phyloP scores from a whole-genome alignment of 2,797 vertebrate genomes.

The Anisognathus igniventris region DNA sequence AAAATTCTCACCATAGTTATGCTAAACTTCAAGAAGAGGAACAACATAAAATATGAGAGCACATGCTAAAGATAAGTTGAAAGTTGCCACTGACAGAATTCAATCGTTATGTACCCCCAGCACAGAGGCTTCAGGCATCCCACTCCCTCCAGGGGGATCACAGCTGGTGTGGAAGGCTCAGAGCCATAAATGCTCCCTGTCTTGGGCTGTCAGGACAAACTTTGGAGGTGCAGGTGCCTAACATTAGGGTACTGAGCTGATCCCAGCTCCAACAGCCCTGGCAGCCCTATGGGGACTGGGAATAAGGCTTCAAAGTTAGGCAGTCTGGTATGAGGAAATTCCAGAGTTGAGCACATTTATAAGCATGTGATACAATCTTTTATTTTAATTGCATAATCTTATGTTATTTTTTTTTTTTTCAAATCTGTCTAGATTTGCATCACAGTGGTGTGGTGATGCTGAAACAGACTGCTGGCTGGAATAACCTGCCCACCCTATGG shows the following conservation, averaged over 20 bases:
- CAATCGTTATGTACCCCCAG: background rate
- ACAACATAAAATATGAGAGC: background rate
- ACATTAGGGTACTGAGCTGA: background rate
- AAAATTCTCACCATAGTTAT: background rate
- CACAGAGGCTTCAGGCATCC: background rate
- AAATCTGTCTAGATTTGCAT: background rate
- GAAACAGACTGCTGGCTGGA: background rate
- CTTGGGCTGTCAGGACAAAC: background rate
- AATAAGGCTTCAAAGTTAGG: background rate
- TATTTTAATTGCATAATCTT: background rate
- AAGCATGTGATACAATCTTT: background rate
- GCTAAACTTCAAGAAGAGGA: background rate
- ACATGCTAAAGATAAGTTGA: background rate
- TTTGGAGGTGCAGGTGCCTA: background rate
- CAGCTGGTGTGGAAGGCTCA: background rate
- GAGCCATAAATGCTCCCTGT: background rate
- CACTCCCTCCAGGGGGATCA: background rate
- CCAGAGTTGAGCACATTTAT: background rate
- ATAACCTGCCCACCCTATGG: background rate
- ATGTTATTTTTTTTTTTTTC: background rate
- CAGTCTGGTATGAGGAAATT: background rate
- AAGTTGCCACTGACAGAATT: background rate
- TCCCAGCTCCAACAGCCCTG: background rate
- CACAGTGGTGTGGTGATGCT: background rate
- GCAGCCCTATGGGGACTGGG: background rate